These are phyloP conservation scores for Urechis unicinctus DNA, from an alignment of 2,888 invertebrate species.

Conservation along the genomic window DNA sequence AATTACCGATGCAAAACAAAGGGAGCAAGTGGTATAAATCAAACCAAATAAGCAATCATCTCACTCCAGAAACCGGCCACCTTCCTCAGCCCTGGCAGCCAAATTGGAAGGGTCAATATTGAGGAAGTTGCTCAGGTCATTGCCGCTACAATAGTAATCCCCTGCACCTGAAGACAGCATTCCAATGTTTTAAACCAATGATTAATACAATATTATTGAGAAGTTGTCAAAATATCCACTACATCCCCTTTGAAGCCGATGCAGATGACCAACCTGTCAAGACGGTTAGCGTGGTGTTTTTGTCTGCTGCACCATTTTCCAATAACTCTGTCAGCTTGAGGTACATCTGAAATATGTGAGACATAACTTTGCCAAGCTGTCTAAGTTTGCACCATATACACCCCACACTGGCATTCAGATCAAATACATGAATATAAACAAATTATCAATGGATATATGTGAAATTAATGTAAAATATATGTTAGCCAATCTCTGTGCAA, in stretches of 20 bases:
- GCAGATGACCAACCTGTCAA: conserved; percentile 57
- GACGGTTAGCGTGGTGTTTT: conserved; percentile 62
- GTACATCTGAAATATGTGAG: conserved; percentile 60
- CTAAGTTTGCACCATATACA: too few species aligned
- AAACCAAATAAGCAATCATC: too few species aligned
- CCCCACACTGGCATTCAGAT: too few species aligned
- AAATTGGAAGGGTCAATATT: conserved; percentile 21
- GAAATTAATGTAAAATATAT: conserved; percentile 60
- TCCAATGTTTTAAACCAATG: not conserved
- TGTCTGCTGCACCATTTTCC: conserved; percentile 64
- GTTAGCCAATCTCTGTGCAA: conserved; percentile 2
- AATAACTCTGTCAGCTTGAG: conserved; percentile 60
- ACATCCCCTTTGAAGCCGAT: not conserved
- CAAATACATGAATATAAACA: too few species aligned
- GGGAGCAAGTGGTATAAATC: too few species aligned
- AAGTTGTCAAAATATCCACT: not conserved
- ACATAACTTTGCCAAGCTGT: too few species aligned
- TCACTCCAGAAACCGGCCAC: conserved; percentile 18
- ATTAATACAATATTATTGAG: not conserved
- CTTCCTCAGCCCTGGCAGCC: conserved; percentile 6
- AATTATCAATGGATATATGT: too few species aligned
- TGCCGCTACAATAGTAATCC: conserved; percentile 78
- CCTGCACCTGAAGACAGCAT: conserved; percentile 58
- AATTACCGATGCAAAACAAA: too few species aligned
- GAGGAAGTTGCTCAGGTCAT: conserved; percentile 61